Evolutionary conservation across 2,888 invertebrate genomes (phyloP), one percentile per base, ranked within the genome.

Genomic region (Andrena praecox): DNA sequence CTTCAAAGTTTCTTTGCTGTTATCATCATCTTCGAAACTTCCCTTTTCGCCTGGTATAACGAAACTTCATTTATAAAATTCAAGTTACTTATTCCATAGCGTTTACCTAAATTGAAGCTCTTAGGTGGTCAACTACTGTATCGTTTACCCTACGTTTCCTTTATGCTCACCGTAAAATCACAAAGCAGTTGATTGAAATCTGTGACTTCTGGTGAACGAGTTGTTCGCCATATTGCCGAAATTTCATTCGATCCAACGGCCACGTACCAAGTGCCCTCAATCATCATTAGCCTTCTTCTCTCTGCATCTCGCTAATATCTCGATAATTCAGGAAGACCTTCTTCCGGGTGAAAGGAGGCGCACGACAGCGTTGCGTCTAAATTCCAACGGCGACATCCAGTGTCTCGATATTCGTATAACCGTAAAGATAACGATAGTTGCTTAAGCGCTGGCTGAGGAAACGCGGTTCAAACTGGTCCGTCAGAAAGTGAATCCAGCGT

Each of bases 361-460:
- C 12, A 35, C 10, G 8, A 42, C 42, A 42, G 42, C 42, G 68
- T 56, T 35, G 24, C 16, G 29, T 69, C 33, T 35, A 31, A 62
- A 62, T 64, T 54, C 24, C 52, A 20, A 24, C 8, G 42, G 10
- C 16, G 8, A 48, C 20, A 4, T 29, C n/a, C 48, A n/a, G 16
- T 52, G n/a, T 50, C 64, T 20, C 54, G 29, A 70, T 66, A 77
- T 70, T 66, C 70, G n/a, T 56, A 64, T 70, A 70, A 66, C 59
- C 77, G 59, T 77, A 50, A 70, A 59, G 50, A 70, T 77, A 66
- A 56, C 70, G 48, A 54, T 24, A 69, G 42, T 70, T 70, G 63
- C 54, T 12, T 42, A n/a, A 72, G 20, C 56, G 48, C 27, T n/a
- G 5, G 50, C 35, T 4, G 62, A 56, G 42, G 69, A 62, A 54